These are phyloP conservation scores for Microplitis mediator DNA, from an alignment of 1,140 invertebrate species.

Conservation along the genomic window DNA sequence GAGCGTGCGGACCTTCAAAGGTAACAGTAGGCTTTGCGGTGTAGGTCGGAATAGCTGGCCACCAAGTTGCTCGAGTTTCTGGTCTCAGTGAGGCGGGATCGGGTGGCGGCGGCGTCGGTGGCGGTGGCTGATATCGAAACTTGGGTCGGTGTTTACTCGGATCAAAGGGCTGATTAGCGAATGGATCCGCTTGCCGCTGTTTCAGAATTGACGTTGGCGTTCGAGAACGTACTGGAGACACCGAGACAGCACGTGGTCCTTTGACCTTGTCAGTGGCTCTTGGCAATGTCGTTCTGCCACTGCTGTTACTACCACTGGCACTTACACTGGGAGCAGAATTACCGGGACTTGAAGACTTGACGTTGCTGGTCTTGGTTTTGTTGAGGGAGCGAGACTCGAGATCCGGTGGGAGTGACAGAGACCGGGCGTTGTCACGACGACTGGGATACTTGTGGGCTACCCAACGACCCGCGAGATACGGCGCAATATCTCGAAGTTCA, in stretches of 20 bases:
- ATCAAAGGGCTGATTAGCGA: slow-evolving; percentile 74
- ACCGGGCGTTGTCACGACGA: slow-evolving; percentile 68
- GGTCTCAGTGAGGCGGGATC: slow-evolving; percentile 42
- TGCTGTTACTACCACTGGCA: neutral
- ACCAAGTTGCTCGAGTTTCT: slow-evolving; percentile 47
- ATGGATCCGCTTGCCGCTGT: slow-evolving; percentile 63
- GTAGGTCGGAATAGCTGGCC: slow-evolving; percentile 62
- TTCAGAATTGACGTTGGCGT: slow-evolving; percentile 69
- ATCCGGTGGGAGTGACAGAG: slow-evolving; percentile 64
- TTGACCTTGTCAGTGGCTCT: slow-evolving; percentile 28
- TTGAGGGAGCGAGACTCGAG: slow-evolving; percentile 39
- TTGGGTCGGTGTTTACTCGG: slow-evolving; percentile 75
- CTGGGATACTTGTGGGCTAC: slow-evolving; percentile 76
- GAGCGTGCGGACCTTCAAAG: slow-evolving; percentile 72
- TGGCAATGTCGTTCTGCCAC: slow-evolving; percentile 7
- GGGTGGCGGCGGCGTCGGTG: slow-evolving; percentile 50
- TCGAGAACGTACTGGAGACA: slow-evolving; percentile 43
- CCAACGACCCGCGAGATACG: slow-evolving; percentile 78
- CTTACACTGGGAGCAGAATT: neutral
- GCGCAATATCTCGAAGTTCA: slow-evolving; percentile 76
- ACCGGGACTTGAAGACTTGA: neutral
- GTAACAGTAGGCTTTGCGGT: slow-evolving; percentile 71
- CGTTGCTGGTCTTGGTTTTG: neutral
- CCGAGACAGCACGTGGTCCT: slow-evolving; percentile 30
- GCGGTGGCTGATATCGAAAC: slow-evolving; percentile 75